Evolutionary conservation across 2,888 invertebrate genomes (phyloP).

Genomic region (Fabriciana adippe): DNA sequence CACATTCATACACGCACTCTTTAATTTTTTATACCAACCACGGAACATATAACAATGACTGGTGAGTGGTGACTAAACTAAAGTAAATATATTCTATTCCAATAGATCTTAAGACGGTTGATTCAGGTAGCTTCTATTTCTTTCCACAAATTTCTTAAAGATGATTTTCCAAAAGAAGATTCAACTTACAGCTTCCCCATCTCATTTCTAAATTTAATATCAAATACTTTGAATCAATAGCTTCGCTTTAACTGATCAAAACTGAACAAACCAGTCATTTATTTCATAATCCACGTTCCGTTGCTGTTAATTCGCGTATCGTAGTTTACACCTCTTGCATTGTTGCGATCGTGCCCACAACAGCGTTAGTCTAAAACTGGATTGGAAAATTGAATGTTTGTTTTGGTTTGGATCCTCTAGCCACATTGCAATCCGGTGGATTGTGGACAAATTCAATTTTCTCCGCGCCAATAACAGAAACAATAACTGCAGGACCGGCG

Average conservation of each 20-base stretch:
- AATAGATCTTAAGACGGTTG: too few relatives aligned
- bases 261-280: slow-evolving; percentile 11
- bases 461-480: slow-evolving; percentile 68
- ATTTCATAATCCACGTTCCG: slow-evolving; percentile 10
- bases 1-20: too few relatives aligned
- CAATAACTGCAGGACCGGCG: slow-evolving; percentile 47
- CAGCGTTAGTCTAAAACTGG: slow-evolving; percentile 53
- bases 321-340: slow-evolving; percentile 40
- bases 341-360: slow-evolving; percentile 43
- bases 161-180: too few relatives aligned
- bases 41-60: too few relatives aligned
- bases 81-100: too few relatives aligned
- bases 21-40: too few relatives aligned
- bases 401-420: slow-evolving; percentile 59
- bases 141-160: too few relatives aligned
- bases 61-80: too few relatives aligned
- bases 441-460: slow-evolving; percentile 79
- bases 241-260: not conserved
- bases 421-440: slow-evolving; percentile 65
- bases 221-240: too few relatives aligned
- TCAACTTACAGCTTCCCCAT: too few relatives aligned
- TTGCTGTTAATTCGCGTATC: slow-evolving; percentile 28
- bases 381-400: slow-evolving; percentile 68
- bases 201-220: too few relatives aligned
- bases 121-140: too few relatives aligned